phyloP scores from a whole-genome alignment of 2,888 invertebrate species.

The Petrophora chlorosata region DNA sequence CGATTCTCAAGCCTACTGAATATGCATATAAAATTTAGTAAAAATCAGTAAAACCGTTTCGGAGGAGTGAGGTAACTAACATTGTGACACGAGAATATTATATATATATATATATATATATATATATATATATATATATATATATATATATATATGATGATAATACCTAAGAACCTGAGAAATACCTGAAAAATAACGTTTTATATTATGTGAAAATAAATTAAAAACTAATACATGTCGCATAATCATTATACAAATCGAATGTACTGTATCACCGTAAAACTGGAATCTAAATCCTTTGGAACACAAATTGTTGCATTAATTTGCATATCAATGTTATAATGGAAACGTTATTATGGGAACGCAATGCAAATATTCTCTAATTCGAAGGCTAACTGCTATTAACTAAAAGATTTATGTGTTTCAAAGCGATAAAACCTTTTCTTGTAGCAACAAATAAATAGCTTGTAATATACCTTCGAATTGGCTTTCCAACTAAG shows the following conservation, averaged over 20 bases:
- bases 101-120: too few species aligned
- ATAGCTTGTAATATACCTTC: slow-evolving; percentile 7
- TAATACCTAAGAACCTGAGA: too few species aligned
- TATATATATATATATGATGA: too few species aligned
- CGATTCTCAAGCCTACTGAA: too few species aligned
- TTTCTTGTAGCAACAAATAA: slow-evolving; percentile 20
- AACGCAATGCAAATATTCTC: slow-evolving; percentile 61
- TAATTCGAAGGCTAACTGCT: slow-evolving; percentile 64
- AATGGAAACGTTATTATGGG: slow-evolving; percentile 65
- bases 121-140: too few species aligned
- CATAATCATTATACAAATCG: slow-evolving; percentile 19
- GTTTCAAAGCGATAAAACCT: slow-evolving; percentile 32
- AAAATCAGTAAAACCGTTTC: too few species aligned
- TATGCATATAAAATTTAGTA: too few species aligned
- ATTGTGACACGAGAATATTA: too few species aligned
- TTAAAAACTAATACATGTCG: not conserved
- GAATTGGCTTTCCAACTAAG: not conserved
- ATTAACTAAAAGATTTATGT: slow-evolving; percentile 42
- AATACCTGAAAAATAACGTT: too few species aligned
- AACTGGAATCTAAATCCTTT: slow-evolving; percentile 57
- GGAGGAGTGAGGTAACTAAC: too few species aligned
- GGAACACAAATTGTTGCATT: slow-evolving; percentile 61
- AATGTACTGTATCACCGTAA: slow-evolving; percentile 37
- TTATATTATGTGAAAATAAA: too few species aligned
- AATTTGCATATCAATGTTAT: slow-evolving; percentile 66